Base-by-base conservation (phyloP, 1,140 invertebrate genomes). In the Lordiphosa mommai region DNA sequence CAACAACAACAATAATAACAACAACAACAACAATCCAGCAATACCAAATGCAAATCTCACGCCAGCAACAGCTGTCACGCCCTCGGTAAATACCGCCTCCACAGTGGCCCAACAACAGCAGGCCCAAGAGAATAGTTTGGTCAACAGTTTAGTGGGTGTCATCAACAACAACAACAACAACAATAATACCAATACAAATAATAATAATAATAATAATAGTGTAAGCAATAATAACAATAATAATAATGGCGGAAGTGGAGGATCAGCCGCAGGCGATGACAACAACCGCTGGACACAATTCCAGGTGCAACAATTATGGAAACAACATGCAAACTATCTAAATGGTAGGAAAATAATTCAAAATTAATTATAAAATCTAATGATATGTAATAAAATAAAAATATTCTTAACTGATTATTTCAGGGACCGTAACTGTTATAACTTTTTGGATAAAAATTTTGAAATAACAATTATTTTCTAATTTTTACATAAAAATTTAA, bases 241-340 rank as follows among this genome's bases (percentile, higher is more conserved):
- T 14, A 82, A 17, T 9, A 85, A 48, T 7, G 29, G 16, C 10
- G 46, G 46, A 48, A 16, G 16, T 12, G 63, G 32, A 23, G 33
- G 38, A 29, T 44, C 44, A n/a, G 43, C 43, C 13, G 50, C 47
- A n/a, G 36, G 34, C 34, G 86, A 88, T 8, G 88, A 89, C 20
- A 85, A 67, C 63, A 89, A 69, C 67, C 87, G 88, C 29, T 89
- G 88, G 88, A 89, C 88, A 38, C 88, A 89, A 53, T 89, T 89
- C 69, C 88, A 89, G 71, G 88, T 89, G 68, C 88, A 89, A 68
- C 88, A 89, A 51, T 59, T 89, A 53, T 89, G 88, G 88, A 84
- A 88, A 66, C 88, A 89, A 73, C 88, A 89, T 59, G 88, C 88
- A n/a, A 84, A 85, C 44, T 89, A 89, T 53, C 65, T 89, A 33